Conservation (phyloP, 1,140 invertebrate species). For the Drosophila jambulina region DNA sequence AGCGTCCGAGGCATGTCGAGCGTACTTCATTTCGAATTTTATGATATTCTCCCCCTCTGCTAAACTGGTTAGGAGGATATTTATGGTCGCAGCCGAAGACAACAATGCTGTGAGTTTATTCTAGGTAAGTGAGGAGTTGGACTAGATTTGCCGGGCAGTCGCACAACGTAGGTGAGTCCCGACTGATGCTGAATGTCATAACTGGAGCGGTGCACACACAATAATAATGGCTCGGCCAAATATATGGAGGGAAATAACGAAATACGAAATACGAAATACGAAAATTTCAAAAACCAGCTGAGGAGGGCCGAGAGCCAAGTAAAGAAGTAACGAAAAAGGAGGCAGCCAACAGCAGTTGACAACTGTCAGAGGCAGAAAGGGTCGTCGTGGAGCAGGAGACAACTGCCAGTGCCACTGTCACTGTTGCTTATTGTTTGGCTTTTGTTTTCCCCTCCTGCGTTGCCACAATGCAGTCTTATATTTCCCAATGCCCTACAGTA, state of each 20-base stretch:
- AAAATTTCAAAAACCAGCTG: conserved; percentile 39
- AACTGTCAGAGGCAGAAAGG: conserved; percentile 75
- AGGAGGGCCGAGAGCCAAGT: conserved; percentile 7
- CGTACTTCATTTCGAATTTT: conserved; percentile 82
- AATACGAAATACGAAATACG: conserved; percentile 46
- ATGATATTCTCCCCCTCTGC: conserved; percentile 64
- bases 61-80: conserved; percentile 72
- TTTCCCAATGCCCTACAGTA: conserved; percentile 27
- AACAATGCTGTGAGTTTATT: conserved; percentile 43
- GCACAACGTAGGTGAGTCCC: conserved; percentile 21
- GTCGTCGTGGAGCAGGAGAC: conserved; percentile 31
- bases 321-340: conserved; percentile 54
- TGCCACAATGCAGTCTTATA: conserved; percentile 33
- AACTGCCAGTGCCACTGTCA: conserved; percentile 73
- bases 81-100: conserved; percentile 60
- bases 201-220: conserved; percentile 29
- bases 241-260: conserved; percentile 41
- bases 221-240: conserved; percentile 65
- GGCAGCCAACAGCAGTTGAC: conserved; percentile 77
- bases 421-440: conserved; percentile 78
- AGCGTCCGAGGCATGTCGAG: conserved; percentile 74
- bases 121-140: conserved; percentile 41
- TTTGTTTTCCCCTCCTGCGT: conserved; percentile 51
- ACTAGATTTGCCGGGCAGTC: conserved; percentile 33
- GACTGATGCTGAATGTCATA: conserved; percentile 27